Evolutionary conservation across 2,888 invertebrate species (phyloP), one percentile per base, ranked within the genome.

Genomic region (Poecilobothrus nobilitatus): DNA sequence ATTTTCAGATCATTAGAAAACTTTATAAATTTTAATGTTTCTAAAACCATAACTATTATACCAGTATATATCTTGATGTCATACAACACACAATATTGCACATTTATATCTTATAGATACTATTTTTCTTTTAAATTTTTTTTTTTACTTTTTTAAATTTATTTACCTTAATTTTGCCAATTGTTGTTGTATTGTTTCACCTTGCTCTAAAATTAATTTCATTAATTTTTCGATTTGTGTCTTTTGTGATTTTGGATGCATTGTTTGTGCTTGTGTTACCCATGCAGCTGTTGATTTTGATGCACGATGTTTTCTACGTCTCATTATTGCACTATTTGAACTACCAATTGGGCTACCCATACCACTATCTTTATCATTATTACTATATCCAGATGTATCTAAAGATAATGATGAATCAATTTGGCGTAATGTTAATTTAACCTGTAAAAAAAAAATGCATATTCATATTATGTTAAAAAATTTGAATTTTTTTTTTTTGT

Each of bases 171-270:
- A 72, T 74, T 80, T 75, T n/a, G 77, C 76, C 73, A 83, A 77
- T 75, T 83, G 83, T 68, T 77, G 76, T 72, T 81, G 84, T 69
- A 87, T 85, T 66, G 85, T 85, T 76, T 86, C 84, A 71, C 86
- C 86, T 77, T 87, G 87, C 6, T 84, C 84, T 70, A 86, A 77
- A 73, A 87, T 86, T 68, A 85, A 81, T 76, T 85, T 84, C 78
- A 85, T 80, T 37, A 85, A 77, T 64, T 82, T 80, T 71, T 85
- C 84, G 74, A 85, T 84, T 21, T 80, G 80, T 63, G 79, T 77
- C 37, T 77, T 76, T 67, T 75, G 73, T 41, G 77, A 75, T 71
- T 78, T 78, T 21, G 81, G 81, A 75, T 81, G 80, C 68, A 81
- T 72, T n/a, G 80, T 80, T 69, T 77, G 75, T 20, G 74, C 76